Base-by-base conservation (phyloP, 2,888 invertebrate species). In the Melanostoma scalare region DNA sequence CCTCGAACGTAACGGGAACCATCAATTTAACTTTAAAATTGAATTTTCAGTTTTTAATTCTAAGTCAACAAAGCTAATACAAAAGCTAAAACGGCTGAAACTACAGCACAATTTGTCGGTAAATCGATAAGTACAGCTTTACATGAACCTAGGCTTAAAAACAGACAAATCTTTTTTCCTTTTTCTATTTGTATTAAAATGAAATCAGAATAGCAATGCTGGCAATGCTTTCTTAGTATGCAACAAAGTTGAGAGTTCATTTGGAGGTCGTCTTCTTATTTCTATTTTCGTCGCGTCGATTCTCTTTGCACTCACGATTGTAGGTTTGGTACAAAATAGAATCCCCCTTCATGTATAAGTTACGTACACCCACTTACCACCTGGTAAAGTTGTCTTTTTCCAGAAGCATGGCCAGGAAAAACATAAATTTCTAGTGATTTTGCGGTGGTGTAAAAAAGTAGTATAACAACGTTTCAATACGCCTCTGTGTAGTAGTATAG, bases 381-480 rank as follows among this genome's bases (percentile, higher is more conserved):
- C 69, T 74, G 73, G 33, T 38, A 20, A n/a, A 50, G 9, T 53
- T 60, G 9, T 52, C 6, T 58, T 55, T 58, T 46, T 10, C 46
- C 50, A 72, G 53, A 42, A 77, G 67, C 67, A 61, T 79, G 71
- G 67, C 38, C 67, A 61, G 67, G 72, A 61, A 81, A 81, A 77
- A 77, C 76, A 72, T 76, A 55, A 67, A 67, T 73, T 69, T 78
- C 46, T 61, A 68, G 40, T 42, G 42, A 63, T 56, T 20, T 20
- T 68, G 77, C 46, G 68, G 73, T 78, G 77, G 81, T 78, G 73
- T 69, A 73, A 75, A 68, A 44, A 78, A 82, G 73, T 55, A 56
- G 82, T 78, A 74, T 68, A 73, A 74, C 82, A 36, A 74, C 82
- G 73, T 73, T 78, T 63, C 58, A 46, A 63, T 68, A 68, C 63